phyloP scores from a whole-genome alignment of 2,113 vertebrate genomes.

The Sturnira hondurensis region DNA sequence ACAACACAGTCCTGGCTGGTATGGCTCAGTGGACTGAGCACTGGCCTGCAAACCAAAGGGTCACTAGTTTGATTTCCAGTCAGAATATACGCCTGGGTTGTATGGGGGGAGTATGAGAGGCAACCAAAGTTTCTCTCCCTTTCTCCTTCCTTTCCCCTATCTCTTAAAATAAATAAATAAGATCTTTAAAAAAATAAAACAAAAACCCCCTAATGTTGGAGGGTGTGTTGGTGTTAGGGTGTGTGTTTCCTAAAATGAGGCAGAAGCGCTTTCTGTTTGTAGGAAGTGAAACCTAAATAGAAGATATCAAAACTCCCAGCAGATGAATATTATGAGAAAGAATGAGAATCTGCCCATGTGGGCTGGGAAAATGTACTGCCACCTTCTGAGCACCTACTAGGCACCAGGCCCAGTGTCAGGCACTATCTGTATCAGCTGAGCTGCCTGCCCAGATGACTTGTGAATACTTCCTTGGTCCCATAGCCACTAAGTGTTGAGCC shows the following conservation, averaged over 20 bases:
- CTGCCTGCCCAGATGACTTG: not conserved
- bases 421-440: not conserved
- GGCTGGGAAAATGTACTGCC: not conserved
- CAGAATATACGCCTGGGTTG: too few relatives aligned
- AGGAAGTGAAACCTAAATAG: slow-evolving; percentile 61
- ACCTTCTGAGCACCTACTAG: slow-evolving; percentile 1
- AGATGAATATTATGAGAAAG: not conserved
- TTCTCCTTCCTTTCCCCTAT: too few relatives aligned
- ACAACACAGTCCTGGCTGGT: too few relatives aligned
- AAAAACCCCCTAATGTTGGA: not conserved
- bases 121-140: too few relatives aligned
- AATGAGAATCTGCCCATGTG: not conserved
- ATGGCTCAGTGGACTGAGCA: too few relatives aligned
- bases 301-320: slow-evolving; percentile 41
- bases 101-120: too few relatives aligned
- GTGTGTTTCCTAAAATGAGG: slow-evolving; percentile 50
- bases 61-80: too few relatives aligned
- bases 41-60: too few relatives aligned
- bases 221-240: slow-evolving; percentile 17
- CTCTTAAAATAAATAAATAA: too few relatives aligned
- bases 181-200: not conserved
- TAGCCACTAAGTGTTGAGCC: not conserved
- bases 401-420: not conserved
- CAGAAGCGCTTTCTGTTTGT: slow-evolving; percentile 37
- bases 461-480: not conserved